Conservation (phyloP, 2,888 invertebrate species). For the Proisotoma minuta region DNA sequence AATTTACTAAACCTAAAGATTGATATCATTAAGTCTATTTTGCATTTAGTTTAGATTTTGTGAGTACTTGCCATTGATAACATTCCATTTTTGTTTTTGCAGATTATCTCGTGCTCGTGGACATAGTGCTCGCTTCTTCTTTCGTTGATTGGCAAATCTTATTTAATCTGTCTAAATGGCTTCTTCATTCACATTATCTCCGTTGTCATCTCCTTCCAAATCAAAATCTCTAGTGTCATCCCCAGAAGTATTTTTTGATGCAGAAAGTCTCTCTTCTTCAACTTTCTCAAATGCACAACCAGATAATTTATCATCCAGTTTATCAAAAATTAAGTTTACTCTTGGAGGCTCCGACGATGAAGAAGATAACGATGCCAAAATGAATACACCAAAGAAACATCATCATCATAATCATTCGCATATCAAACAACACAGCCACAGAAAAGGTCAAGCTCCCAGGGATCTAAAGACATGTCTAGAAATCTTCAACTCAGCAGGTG, state of each 20-base stretch:
- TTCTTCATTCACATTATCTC: background rate
- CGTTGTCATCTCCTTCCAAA: background rate
- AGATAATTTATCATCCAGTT: background rate
- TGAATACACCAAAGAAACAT: background rate
- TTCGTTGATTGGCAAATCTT: no score
- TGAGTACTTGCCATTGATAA: no score
- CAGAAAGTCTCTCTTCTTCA: slow-evolving; percentile 6
- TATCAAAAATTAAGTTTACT: background rate
- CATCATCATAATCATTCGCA: background rate
- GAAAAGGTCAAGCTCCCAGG: background rate
- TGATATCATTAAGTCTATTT: no score
- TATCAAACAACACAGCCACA: background rate
- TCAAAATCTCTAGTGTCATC: background rate
- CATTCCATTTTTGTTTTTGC: no score
- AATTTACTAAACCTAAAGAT: no score
- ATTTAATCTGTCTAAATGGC: no score
- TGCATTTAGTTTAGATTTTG: no score
- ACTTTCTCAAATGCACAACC: background rate
- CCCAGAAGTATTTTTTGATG: slow-evolving; percentile 21
- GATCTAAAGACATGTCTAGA: slow-evolving; percentile 56
- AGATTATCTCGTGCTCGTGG: no score
- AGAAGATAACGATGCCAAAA: background rate
- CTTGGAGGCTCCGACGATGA: slow-evolving; percentile 19
- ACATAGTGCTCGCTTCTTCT: no score
- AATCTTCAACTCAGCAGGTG: slow-evolving; percentile 65